Evolutionary conservation across 2,113 vertebrate species (phyloP).

Genomic region (Maccullochella peelii): DNA sequence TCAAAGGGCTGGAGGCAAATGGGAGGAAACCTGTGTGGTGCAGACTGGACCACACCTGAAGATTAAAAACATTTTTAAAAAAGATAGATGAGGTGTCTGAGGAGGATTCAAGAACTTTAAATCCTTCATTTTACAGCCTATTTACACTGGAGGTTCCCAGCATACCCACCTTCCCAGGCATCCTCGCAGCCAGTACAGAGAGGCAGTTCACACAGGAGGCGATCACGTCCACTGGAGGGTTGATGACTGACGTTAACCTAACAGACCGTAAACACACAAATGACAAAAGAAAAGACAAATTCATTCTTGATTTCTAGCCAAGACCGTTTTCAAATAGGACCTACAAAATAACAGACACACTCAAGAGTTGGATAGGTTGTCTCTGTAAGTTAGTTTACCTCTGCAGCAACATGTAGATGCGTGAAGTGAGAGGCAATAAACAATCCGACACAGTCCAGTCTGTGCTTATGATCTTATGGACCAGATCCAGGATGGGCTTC

Average conservation of each 20-base stretch:
- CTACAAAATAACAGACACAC: background rate
- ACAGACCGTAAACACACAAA: conserved; percentile 20
- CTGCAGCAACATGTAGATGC: conserved; percentile 97
- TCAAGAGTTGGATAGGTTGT: background rate
- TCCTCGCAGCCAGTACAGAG: conserved; percentile 92
- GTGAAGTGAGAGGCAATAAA: conserved; percentile 95
- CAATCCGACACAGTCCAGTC: conserved; percentile 95
- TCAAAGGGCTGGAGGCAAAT: conserved; percentile 90
- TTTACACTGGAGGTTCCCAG: background rate
- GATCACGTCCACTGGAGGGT: conserved; percentile 95
- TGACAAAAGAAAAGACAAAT: background rate
- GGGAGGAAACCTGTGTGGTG: conserved; percentile 97
- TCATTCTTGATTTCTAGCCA: background rate
- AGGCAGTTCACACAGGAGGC: conserved; percentile 97
- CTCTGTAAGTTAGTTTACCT: conserved; percentile 81
- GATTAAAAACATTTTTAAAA: background rate
- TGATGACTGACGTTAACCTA: conserved; percentile 94
- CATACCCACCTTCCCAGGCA: conserved; percentile 92
- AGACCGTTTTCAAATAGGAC: background rate
- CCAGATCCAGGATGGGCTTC: conserved; percentile 95
- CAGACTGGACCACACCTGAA: conserved; percentile 96
- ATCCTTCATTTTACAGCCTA: background rate
- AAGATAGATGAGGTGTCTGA: background rate
- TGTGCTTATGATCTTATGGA: conserved; percentile 95
- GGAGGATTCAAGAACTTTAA: background rate